Base-by-base conservation (phyloP, 2,888 invertebrate genomes). In the Ennomos quercinarius region DNA sequence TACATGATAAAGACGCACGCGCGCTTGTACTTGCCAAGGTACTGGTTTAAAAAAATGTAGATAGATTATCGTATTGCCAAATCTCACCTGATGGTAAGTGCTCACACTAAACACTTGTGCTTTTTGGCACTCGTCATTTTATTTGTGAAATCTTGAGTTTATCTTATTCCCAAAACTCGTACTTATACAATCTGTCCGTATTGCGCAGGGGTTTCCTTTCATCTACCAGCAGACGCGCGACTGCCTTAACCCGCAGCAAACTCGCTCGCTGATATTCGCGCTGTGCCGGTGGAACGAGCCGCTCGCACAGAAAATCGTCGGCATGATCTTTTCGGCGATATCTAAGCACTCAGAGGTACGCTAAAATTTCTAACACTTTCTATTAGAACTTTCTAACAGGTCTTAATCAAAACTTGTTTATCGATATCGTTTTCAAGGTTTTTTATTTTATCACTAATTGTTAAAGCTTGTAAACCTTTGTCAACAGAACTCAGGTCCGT, bases 191-290 rank as follows among this genome's bases (percentile, higher is more conserved):
- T 0, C 5, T 27, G 27, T 6, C 27, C 27, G 27, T 5, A 6
- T 5, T 72, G 87, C 87, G 11, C 86, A 97, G 96, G 97, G 97
- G 10, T 98, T 98, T 84, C 97, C 98, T 36, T 99, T 99, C 88
- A 91, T 99, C 64, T 97, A 97, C 86, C 98, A 98, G 88, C 98
- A 98, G 93, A 98, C 98, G 51, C 96, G 98, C 70, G 99, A 99
- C 87, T 96, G 96, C 74, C 96, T 98, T 64, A 98, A 98, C 90
- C 93, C 98, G 42, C 96, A 97, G 78, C 98, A 98, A 89, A 98
- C 98, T 4, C 95, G 97, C 67, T 97, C 98, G 84, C 93, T 99
- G 58, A 97, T 98, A 70, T 98, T 98, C 88, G 97, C 98, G 11
- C 93, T 99, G 41, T 97, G 98, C 76, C 95, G 98, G 43, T 98